phyloP scores from a whole-genome alignment of 2,888 invertebrate genomes.

The Blastobasis adustella region DNA sequence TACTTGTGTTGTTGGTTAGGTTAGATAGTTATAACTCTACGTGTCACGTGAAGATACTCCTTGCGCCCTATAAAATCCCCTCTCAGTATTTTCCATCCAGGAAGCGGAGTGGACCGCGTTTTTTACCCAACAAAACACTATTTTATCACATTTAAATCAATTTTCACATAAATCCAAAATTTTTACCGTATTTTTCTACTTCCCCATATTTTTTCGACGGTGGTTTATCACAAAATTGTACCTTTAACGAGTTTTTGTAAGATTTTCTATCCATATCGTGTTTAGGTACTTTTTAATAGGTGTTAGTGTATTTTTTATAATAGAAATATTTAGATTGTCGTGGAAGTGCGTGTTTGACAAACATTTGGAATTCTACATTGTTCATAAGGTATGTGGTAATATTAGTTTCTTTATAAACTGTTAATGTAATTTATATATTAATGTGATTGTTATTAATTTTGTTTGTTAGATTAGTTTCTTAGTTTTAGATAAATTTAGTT shows the following conservation, averaged over 20 bases:
- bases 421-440: too few relatives aligned
- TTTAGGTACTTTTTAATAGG: neutral
- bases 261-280: constrained; percentile 7
- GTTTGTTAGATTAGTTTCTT: too few relatives aligned
- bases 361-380: neutral
- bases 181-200: constrained; percentile 31
- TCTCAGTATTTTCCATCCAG: constrained; percentile 18
- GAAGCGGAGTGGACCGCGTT: constrained; percentile 21
- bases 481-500: too few relatives aligned
- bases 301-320: neutral
- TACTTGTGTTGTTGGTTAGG: too few relatives aligned
- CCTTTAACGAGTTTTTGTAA: constrained; percentile 9
- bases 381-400: neutral
- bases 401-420: too few relatives aligned
- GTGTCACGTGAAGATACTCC: too few relatives aligned
- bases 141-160: constrained; percentile 19
- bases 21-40: too few relatives aligned
- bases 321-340: too few relatives aligned
- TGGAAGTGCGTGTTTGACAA: neutral
- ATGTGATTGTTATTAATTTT: too few relatives aligned
- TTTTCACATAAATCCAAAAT: constrained; percentile 23
- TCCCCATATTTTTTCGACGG: constrained; percentile 27
- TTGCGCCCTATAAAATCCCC: constrained; percentile 24
- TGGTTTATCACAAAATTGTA: constrained; percentile 18
- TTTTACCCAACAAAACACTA: constrained; percentile 25